Percentiles rank a stretch among this genome's conserved stretches.
These are phyloP conservation scores for Myanophis thanlyinensis DNA, from an alignment of 2,113 vertebrate genomes.

Conservation along the genomic window DNA sequence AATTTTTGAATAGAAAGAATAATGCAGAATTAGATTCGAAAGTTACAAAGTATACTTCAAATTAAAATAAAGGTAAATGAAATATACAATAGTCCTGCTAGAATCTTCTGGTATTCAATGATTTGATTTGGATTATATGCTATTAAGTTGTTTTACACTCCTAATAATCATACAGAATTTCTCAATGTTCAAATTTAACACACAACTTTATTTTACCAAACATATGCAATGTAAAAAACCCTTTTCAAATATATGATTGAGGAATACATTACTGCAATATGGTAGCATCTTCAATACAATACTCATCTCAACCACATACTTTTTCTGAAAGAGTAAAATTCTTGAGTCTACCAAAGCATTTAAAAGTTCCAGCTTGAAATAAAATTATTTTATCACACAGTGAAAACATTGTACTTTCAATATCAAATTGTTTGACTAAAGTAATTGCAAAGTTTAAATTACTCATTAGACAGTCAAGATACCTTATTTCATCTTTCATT, in stretches of 20 bases:
- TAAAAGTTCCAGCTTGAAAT: not conserved
- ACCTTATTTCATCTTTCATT: not conserved
- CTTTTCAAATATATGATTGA: not conserved
- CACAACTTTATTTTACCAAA: not conserved
- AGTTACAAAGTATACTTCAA: not conserved
- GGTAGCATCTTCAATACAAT: not conserved
- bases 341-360: not conserved
- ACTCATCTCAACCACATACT: not conserved
- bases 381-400: not conserved
- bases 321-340: not conserved
- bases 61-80: not conserved
- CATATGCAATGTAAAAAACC: not conserved
- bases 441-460: not conserved
- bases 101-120: not conserved
- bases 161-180: not conserved
- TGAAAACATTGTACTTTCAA: not conserved
- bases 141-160: not conserved
- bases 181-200: not conserved
- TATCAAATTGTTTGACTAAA: not conserved
- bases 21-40: not conserved
- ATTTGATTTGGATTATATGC: not conserved
- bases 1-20: constrained; percentile 11
- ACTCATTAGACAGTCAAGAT: not conserved
- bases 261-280: not conserved
- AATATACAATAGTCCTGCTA: not conserved